These are phyloP conservation scores for Thalassoma bifasciatum DNA, from an alignment of 2,113 vertebrate genomes.

Conservation along the genomic window DNA sequence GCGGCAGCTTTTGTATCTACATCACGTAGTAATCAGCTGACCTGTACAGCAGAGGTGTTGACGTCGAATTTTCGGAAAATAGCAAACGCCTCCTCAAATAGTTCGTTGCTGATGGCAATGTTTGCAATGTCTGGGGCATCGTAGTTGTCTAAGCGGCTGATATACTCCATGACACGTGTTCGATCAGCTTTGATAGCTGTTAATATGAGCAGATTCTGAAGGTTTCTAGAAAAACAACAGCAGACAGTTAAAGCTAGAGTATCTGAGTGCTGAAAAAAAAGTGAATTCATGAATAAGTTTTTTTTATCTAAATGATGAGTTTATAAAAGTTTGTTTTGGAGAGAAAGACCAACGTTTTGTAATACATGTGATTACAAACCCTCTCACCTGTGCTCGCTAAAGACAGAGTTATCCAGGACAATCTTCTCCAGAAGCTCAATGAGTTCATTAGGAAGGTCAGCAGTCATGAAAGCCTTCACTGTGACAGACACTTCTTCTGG, in stretches of 20 bases:
- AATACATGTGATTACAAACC: neutral
- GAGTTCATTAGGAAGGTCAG: conserved; percentile 98
- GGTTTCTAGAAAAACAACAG: conserved; percentile 83
- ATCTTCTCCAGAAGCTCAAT: conserved; percentile 99
- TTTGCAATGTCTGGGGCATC: conserved; percentile 99
- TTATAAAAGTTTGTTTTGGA: too few relatives aligned
- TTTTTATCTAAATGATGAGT: too few relatives aligned
- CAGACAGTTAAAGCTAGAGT: neutral
- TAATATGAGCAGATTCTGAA: conserved; percentile 97
- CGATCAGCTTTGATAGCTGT: conserved; percentile 99
- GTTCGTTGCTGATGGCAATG: conserved; percentile 98
- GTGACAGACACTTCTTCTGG: conserved; percentile 99
- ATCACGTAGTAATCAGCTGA: conserved; percentile 51
- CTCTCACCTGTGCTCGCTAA: conserved; percentile 96
- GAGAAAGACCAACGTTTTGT: neutral
- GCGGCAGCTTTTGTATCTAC: neutral
- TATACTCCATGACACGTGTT: conserved; percentile 99
- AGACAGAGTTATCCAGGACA: conserved; percentile 98
- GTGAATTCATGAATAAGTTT: too few relatives aligned
- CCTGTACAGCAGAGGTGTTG: conserved; percentile 98
- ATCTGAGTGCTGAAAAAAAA: neutral
- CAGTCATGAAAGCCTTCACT: conserved; percentile 99
- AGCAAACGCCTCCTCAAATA: conserved; percentile 98
- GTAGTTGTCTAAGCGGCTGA: conserved; percentile 98
- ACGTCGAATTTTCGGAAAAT: conserved; percentile 99